phyloP scores from a whole-genome alignment of 1,140 invertebrate genomes.

The Drosophila gunungcola region DNA sequence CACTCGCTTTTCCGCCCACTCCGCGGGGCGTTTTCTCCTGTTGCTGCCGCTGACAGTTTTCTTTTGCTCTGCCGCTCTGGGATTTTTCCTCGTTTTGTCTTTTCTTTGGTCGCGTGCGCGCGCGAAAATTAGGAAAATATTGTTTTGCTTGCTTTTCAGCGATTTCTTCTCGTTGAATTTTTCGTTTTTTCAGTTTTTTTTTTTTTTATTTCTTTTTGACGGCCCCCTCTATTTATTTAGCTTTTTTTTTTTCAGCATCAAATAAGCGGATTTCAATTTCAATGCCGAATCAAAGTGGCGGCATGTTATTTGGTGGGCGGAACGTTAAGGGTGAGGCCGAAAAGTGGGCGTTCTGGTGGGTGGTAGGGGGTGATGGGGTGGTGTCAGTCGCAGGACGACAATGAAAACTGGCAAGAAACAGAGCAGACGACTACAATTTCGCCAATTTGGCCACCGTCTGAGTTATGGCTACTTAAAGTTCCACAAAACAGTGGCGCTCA shows the following conservation, averaged over 20 bases:
- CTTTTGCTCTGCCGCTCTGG: conserved; percentile 53
- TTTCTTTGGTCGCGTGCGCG: conserved; percentile 72
- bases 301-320: conserved; percentile 41
- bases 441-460: conserved; percentile 5
- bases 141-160: conserved; percentile 63
- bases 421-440: conserved; percentile 8
- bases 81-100: conserved; percentile 40
- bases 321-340: neutral
- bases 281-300: conserved; percentile 66
- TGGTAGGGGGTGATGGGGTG: neutral
- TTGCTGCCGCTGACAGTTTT: conserved; percentile 76
- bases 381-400: conserved; percentile 24
- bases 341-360: neutral
- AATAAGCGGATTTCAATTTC: conserved; percentile 74
- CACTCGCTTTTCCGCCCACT: conserved; percentile 7
- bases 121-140: conserved; percentile 81
- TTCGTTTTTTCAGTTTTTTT: conserved; percentile 1
- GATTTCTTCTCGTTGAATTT: neutral
- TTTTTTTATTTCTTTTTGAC: conserved; percentile 6
- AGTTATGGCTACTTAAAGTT: conserved; percentile 9
- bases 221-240: conserved; percentile 36
- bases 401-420: conserved; percentile 10
- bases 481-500: neutral
- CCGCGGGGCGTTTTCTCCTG: conserved; percentile 42
- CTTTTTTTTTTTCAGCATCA: conserved; percentile 41